phyloP scores from a whole-genome alignment of 2,113 vertebrate genomes.

The Microtus ochrogaster region DNA sequence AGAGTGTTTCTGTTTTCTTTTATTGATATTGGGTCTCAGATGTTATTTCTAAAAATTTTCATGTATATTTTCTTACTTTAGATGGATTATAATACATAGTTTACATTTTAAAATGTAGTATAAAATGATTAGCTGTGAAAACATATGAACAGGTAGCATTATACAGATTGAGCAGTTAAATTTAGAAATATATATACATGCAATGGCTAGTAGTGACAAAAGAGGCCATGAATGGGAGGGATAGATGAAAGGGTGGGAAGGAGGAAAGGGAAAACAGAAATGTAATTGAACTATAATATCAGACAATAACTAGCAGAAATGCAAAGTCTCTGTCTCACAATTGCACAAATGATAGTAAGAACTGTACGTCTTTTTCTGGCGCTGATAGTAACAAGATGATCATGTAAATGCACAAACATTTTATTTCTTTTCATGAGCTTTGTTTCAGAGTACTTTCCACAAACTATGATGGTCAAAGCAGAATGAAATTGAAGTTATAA shows the following conservation, averaged over 20 bases:
- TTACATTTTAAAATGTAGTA: constrained; percentile 44
- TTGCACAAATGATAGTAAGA: constrained; percentile 7
- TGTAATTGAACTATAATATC: neutral
- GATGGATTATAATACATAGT: neutral
- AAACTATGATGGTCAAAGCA: neutral
- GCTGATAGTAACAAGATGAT: constrained; percentile 15
- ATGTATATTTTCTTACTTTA: neutral
- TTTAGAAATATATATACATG: neutral
- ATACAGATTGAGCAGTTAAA: neutral
- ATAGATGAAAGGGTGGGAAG: neutral
- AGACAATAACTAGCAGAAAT: neutral
- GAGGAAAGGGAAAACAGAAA: neutral
- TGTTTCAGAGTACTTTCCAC: constrained; percentile 33
- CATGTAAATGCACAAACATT: constrained; percentile 21
- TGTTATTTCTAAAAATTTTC: constrained; percentile 39
- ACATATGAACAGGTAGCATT: neutral
- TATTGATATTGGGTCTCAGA: neutral
- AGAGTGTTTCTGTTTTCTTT: neutral
- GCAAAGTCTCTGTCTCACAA: neutral
- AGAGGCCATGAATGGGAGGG: neutral
- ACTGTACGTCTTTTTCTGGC: constrained; percentile 17
- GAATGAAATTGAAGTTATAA: constrained; percentile 55
- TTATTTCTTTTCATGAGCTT: constrained; percentile 18
- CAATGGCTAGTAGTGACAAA: neutral
- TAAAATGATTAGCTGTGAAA: neutral